A percentile compares a stretch with the other conserved stretches of the same genome.
These are phyloP conservation scores for Nematolebias whitei DNA, from an alignment of 2,113 vertebrate species.

Conservation along the genomic window DNA sequence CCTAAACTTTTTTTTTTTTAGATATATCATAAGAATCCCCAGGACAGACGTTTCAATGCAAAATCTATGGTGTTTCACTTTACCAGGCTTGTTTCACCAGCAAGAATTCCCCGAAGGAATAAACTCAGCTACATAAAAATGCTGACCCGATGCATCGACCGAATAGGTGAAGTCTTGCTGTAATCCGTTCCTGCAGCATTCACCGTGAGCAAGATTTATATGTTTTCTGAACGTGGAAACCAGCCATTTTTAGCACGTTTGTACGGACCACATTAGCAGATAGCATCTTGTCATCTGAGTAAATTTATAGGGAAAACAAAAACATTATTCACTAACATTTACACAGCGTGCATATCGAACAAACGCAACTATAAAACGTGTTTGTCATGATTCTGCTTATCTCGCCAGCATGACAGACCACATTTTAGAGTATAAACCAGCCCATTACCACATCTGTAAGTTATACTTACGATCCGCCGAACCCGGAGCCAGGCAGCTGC, in stretches of 20 bases:
- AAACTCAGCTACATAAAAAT: conserved; percentile 10
- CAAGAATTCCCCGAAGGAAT: conserved; percentile 2
- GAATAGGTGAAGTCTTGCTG: conserved; percentile 25
- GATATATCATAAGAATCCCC: background rate
- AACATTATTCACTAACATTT: conserved; percentile 66
- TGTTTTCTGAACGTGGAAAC: conserved; percentile 56
- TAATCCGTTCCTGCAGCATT: conserved; percentile 44
- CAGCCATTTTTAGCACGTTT: conserved; percentile 44
- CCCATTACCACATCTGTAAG: conserved; percentile 56
- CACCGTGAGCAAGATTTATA: conserved; percentile 58
- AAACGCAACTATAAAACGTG: conserved; percentile 30
- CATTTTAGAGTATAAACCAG: conserved; percentile 57
- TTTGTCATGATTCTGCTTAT: conserved; percentile 73
- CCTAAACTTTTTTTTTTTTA: background rate
- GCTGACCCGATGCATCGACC: conserved; percentile 18
- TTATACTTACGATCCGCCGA: conserved; percentile 56
- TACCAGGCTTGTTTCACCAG: conserved; percentile 6
- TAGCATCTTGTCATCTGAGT: conserved; percentile 47
- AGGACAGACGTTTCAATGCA: background rate
- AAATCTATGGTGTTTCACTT: background rate
- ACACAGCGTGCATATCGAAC: conserved; percentile 59
- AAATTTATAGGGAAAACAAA: conserved; percentile 73
- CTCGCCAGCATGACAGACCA: conserved; percentile 57
- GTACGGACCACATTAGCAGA: conserved; percentile 40
- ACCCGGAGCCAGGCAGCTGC: conserved; percentile 43